Evolutionary conservation across 2,113 vertebrate genomes (phyloP).

Genomic region (Carollia perspicillata): DNA sequence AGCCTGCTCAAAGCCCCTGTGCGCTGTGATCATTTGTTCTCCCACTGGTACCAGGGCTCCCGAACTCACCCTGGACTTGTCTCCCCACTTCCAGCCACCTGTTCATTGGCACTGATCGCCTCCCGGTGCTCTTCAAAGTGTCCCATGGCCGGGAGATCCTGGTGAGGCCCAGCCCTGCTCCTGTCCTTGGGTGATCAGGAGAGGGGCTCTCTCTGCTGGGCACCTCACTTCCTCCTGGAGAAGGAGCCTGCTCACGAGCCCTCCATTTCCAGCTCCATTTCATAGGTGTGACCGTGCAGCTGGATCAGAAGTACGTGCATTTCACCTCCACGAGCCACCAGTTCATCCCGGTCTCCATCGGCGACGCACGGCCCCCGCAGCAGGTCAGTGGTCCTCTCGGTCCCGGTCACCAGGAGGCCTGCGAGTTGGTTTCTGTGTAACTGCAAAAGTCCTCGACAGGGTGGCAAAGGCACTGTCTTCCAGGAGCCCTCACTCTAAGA

Average conservation of each 20-base stretch:
- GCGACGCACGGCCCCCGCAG: conserved; percentile 82
- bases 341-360: conserved; percentile 86
- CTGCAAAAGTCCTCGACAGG: neutral
- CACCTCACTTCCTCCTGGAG: neutral
- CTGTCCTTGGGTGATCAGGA: neutral
- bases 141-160: conserved; percentile 92
- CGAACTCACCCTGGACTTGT: neutral
- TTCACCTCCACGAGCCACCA: conserved; percentile 85
- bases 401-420: neutral
- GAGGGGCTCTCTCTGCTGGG: neutral
- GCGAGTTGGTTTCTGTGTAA: neutral
- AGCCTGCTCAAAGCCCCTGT: neutral
- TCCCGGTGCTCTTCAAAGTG: conserved; percentile 92
- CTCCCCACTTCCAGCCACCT: conserved; percentile 84
- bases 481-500: neutral
- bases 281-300: conserved; percentile 85
- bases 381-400: conserved; percentile 85
- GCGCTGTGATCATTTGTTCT: neutral
- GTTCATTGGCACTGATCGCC: conserved; percentile 84
- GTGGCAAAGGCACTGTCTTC: neutral
- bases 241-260: neutral
- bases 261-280: conserved; percentile 87
- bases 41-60: neutral
- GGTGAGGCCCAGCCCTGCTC: conserved; percentile 82
- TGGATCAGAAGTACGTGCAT: conserved; percentile 83